Evolutionary conservation across 2,113 vertebrate species (phyloP), one percentile per base, ranked within the genome.

Genomic region (Rhegmatorhina hoffmannsi): DNA sequence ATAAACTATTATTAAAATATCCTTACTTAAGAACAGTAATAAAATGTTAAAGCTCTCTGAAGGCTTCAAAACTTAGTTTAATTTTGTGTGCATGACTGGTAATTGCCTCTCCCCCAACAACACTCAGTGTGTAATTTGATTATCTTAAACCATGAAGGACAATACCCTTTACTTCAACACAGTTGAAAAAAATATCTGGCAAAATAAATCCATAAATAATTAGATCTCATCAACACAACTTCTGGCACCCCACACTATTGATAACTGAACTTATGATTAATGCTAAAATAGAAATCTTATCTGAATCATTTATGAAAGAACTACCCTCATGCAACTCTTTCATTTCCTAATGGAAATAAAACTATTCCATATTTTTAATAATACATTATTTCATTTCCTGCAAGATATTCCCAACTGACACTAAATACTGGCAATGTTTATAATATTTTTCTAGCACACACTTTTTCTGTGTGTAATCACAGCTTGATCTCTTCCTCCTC

Each of bases 191-290:
- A 59, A 93, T 89, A 74, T n/a, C 24, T 63, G 49, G 36, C 31
- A 87, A 96, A 95, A 89, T 38, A 93, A 96, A 84, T 47, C 78
- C 13, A 47, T 73, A 87, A 90, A 83, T 92, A 97, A 97, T 84
- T 92, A 94, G 87, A 66, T 59, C n/a, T 93, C 43, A 59, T 80
- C 49, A 78, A 74, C 87, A 91, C n/a, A 92, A 93, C 81, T 94
- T 52, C 76, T 89, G 69, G 90, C 83, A 82, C 47, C 66, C 9
- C 49, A 29, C 60, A 49, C 69, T 53, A 60, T 6, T 59, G 36
- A 38, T 92, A 95, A 94, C 18, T 93, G 49, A 80, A 84, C 58
- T 89, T 86, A 33, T 36, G 34, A 94, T 75, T 76, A 89, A 67
- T 33, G 31, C 6, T 52, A 69, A 55, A 90, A 78, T 82, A 56